These are phyloP conservation scores for Adineta ricciae DNA, from an alignment of 2,888 invertebrate species.

Conservation along the genomic window DNA sequence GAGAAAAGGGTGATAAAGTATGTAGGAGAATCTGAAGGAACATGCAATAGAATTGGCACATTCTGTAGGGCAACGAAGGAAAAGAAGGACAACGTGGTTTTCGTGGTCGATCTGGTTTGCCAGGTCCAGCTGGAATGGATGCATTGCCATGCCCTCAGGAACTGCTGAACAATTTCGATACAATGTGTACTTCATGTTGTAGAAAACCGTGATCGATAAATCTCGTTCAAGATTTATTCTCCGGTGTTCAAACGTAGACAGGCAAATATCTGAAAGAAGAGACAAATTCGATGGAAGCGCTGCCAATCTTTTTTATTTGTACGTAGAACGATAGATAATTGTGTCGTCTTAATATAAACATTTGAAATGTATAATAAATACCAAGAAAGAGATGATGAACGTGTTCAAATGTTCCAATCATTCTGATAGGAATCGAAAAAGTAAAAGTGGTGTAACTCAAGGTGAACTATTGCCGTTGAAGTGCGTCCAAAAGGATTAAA, in stretches of 20 bases:
- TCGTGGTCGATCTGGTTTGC: not conserved
- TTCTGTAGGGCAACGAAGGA: not conserved
- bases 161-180: not conserved
- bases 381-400: too few species aligned
- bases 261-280: too few species aligned
- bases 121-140: constrained; percentile 13
- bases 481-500: not conserved
- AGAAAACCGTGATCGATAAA: not conserved
- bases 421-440: too few species aligned
- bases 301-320: too few species aligned
- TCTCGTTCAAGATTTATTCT: not conserved
- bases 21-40: not conserved
- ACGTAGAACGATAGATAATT: too few species aligned
- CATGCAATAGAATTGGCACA: not conserved
- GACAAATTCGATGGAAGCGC: not conserved
- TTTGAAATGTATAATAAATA: too few species aligned
- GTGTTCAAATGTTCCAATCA: too few species aligned
- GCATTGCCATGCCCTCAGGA: constrained; percentile 14
- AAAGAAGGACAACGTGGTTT: not conserved
- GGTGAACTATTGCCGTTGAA: not conserved
- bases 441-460: not conserved
- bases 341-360: too few species aligned
- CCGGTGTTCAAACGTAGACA: not conserved
- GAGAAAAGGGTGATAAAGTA: not conserved
- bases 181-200: not conserved